phyloP scores from a whole-genome alignment of 2,113 vertebrate species.

The Syngnathus typhle region DNA sequence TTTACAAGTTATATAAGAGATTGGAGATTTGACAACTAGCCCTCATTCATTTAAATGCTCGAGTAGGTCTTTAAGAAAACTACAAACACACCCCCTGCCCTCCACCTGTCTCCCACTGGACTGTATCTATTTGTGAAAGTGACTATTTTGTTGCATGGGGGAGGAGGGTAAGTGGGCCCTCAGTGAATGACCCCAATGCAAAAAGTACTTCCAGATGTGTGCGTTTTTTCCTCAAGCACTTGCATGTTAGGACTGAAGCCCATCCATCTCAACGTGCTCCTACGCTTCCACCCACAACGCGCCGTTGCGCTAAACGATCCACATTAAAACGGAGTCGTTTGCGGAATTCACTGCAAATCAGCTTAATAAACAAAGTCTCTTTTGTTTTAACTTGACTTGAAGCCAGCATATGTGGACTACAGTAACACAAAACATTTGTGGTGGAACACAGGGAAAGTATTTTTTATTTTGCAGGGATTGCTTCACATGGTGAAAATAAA shows the following conservation, averaged over 20 bases:
- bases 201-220: conserved; percentile 59
- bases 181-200: conserved; percentile 27
- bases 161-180: conserved; percentile 11
- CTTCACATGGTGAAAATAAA: too few species aligned
- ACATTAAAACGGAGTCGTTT: conserved; percentile 14
- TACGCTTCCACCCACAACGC: not conserved
- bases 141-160: not conserved
- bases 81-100: too few species aligned
- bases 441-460: too few species aligned
- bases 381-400: not conserved
- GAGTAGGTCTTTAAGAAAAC: not conserved
- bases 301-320: not conserved
- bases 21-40: not conserved
- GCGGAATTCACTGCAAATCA: conserved; percentile 25
- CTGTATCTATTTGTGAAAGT: conserved; percentile 1
- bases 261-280: conserved; percentile 14
- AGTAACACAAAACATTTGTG: not conserved
- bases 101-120: conserved; percentile 1
- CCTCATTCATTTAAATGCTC: conserved; percentile 2
- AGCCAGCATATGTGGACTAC: not conserved
- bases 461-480: too few species aligned
- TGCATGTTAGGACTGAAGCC: conserved; percentile 12
- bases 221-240: conserved; percentile 12
- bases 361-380: not conserved
- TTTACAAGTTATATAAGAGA: conserved; percentile 33